Evolutionary conservation across 2,888 invertebrate genomes (phyloP).

Genomic region (Melangyna quadrimaculata): DNA sequence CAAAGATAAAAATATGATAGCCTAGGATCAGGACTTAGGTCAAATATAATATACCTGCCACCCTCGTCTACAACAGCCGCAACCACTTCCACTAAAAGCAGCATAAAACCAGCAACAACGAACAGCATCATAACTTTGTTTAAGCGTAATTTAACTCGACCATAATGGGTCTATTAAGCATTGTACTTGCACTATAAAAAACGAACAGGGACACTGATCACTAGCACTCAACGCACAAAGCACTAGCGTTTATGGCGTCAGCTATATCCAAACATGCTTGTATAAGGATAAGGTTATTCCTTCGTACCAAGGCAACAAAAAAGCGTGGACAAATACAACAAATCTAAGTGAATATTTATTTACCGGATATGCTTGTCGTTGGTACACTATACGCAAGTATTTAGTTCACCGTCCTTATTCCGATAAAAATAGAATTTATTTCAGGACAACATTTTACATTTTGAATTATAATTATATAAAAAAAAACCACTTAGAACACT

Average conservation of each 20-base stretch:
- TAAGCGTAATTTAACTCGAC: slow-evolving; percentile 75
- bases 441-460: not conserved
- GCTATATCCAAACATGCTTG: not conserved
- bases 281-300: slow-evolving; percentile 1
- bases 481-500: slow-evolving; percentile 1
- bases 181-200: slow-evolving; percentile 70
- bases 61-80: slow-evolving; percentile 17
- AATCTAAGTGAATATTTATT: slow-evolving; percentile 37
- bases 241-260: slow-evolving; percentile 16
- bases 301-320: slow-evolving; percentile 43
- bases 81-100: slow-evolving; percentile 56
- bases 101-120: slow-evolving; percentile 50
- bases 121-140: slow-evolving; percentile 74
- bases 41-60: not conserved
- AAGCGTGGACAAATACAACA: slow-evolving; percentile 34
- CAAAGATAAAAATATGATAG: slow-evolving; percentile 8
- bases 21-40: slow-evolving; percentile 8
- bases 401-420: slow-evolving; percentile 35
- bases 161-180: slow-evolving; percentile 74
- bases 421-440: slow-evolving; percentile 38
- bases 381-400: slow-evolving; percentile 12
- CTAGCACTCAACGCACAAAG: slow-evolving; percentile 10
- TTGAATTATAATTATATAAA: not conserved
- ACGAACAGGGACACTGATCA: slow-evolving; percentile 27
- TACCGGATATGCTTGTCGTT: slow-evolving; percentile 35